A percentile compares a stretch with the other conserved stretches of the same genome.
Conservation (phyloP, 2,888 invertebrate species). For the Steinernema carpocapsae region DNA sequence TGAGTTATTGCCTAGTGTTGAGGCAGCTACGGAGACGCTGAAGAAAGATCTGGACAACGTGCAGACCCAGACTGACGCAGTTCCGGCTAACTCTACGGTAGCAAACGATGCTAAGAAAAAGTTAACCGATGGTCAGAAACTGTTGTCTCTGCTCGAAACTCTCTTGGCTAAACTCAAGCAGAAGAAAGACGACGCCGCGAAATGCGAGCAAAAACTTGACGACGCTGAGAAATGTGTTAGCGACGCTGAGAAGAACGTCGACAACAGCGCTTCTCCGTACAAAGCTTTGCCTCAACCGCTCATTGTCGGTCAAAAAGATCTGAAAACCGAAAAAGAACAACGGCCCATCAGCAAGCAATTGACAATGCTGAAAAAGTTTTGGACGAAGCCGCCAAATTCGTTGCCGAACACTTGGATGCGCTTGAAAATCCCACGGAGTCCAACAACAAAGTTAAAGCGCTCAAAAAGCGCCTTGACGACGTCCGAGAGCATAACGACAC, state of each 20-base stretch:
- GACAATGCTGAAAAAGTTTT: background rate
- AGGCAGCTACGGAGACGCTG: background rate
- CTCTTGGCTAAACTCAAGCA: constrained; percentile 1
- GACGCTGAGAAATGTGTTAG: constrained; percentile 28
- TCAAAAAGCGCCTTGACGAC: constrained; percentile 37
- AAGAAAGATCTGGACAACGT: constrained; percentile 6
- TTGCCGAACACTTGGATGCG: background rate
- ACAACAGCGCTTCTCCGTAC: background rate
- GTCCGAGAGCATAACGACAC: constrained; percentile 13
- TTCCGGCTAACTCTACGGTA: background rate
- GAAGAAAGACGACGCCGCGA: constrained; percentile 23
- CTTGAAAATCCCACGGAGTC: background rate
- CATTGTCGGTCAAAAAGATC: background rate
- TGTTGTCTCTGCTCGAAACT: background rate
- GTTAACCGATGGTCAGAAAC: background rate
- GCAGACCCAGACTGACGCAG: background rate
- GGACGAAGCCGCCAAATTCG: background rate
- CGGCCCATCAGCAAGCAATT: background rate
- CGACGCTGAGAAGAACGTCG: background rate
- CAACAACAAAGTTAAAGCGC: background rate
- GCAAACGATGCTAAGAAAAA: background rate
- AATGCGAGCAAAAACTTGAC: background rate
- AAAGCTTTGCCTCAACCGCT: background rate
- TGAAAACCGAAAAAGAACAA: background rate
- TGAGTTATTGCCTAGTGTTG: background rate